A percentile compares a stretch with the other conserved stretches of the same genome.
Conservation (phyloP, 2,888 invertebrate genomes). For the Dynastes grantii region DNA sequence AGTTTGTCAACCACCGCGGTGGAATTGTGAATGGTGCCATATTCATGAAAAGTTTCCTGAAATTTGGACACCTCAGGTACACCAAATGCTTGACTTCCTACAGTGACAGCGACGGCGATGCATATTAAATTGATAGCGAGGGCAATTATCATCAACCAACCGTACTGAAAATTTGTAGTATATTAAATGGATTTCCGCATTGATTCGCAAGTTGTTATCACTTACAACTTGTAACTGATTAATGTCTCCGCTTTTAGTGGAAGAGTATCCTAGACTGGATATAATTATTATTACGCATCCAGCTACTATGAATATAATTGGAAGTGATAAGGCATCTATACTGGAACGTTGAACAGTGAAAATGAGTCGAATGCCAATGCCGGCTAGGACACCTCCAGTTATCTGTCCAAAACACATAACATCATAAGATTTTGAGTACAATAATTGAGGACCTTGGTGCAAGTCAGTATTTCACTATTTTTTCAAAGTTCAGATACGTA, state of each 20-base stretch:
- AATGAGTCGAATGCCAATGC: not conserved
- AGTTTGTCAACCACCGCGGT: slow-evolving; percentile 3
- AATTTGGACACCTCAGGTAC: not conserved
- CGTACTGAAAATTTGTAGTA: not conserved
- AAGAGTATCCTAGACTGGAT: not conserved
- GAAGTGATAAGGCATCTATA: not conserved
- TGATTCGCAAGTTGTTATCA: not conserved
- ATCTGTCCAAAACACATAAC: not conserved
- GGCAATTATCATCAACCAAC: not conserved
- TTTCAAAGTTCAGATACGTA: no score
- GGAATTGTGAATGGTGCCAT: not conserved
- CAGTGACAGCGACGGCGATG: not conserved
- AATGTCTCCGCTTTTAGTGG: not conserved
- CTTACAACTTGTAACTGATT: not conserved
- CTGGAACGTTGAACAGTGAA: not conserved
- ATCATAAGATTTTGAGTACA: not conserved
- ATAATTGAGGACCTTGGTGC: not conserved
- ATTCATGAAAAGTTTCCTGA: not conserved
- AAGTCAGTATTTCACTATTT: no score
- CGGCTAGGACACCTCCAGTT: not conserved
- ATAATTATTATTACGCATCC: not conserved
- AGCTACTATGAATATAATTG: slow-evolving; percentile 6
- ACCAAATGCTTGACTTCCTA: slow-evolving; percentile 1
- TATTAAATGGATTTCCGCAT: not conserved
- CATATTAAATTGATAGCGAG: not conserved